Conservation (phyloP, 2,113 vertebrate genomes). For the Dissostichus mawsoni region DNA sequence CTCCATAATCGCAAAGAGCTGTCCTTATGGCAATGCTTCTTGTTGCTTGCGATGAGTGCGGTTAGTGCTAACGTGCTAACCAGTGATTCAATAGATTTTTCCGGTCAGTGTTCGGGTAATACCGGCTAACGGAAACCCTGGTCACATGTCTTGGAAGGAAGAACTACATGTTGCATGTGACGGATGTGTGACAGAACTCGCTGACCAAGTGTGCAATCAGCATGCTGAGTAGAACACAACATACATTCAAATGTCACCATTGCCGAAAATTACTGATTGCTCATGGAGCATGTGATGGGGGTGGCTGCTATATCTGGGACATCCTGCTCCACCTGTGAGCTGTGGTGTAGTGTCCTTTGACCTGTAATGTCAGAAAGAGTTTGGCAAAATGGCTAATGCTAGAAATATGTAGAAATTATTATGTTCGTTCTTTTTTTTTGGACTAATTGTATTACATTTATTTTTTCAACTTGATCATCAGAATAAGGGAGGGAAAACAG, state of each 20-base stretch:
- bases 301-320: background rate
- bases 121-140: background rate
- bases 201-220: background rate
- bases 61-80: too few species aligned
- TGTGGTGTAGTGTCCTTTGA: background rate
- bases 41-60: too few species aligned
- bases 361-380: background rate
- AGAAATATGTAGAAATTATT: background rate
- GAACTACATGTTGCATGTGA: constrained; percentile 10
- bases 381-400: background rate
- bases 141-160: background rate
- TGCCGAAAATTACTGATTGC: background rate
- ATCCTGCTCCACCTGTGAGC: background rate
- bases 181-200: constrained; percentile 14
- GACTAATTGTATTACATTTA: background rate
- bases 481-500: too few species aligned
- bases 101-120: too few species aligned
- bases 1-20: too few species aligned
- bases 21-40: too few species aligned
- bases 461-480: background rate
- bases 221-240: constrained; percentile 1
- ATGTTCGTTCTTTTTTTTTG: background rate
- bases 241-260: background rate
- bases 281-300: background rate
- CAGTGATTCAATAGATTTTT: too few species aligned